Conservation (phyloP, 2,888 invertebrate genomes). For the Drosophila gaucha region DNA sequence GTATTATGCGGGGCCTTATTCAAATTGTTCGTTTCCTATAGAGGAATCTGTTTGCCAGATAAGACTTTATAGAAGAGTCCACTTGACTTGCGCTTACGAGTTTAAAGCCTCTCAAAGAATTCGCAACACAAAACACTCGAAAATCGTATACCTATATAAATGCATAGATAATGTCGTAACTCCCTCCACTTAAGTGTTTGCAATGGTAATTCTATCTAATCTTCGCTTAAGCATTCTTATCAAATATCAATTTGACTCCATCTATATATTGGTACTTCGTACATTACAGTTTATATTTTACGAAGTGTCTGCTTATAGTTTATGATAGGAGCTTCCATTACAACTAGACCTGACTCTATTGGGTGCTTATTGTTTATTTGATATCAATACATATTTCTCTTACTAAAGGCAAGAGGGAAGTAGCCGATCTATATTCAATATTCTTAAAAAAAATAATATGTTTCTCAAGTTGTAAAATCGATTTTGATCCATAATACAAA, state of each 20-base stretch:
- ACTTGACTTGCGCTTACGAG: slow-evolving; percentile 28
- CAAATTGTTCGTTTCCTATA: slow-evolving; percentile 63
- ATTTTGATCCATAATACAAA: not conserved
- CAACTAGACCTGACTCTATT: no score
- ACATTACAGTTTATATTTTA: not conserved
- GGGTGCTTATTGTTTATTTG: no score
- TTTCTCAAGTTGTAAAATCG: no score
- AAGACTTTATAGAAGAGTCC: slow-evolving; percentile 21
- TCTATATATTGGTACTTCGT: not conserved
- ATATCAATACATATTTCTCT: no score
- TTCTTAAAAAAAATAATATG: no score
- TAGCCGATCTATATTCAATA: no score
- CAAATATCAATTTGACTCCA: slow-evolving; percentile 1
- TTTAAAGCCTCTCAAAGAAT: slow-evolving; percentile 39
- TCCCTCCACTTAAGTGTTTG: slow-evolving; percentile 25
- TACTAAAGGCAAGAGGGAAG: no score
- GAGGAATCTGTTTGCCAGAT: slow-evolving; percentile 30
- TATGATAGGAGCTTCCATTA: not conserved
- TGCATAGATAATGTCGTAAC: slow-evolving; percentile 28
- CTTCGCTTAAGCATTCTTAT: slow-evolving; percentile 15
- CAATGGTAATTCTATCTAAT: slow-evolving; percentile 43
- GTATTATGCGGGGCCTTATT: slow-evolving; percentile 41
- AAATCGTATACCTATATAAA: slow-evolving; percentile 15
- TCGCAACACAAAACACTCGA: slow-evolving; percentile 36
- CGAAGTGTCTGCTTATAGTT: not conserved